A percentile compares a stretch with the other conserved stretches of the same genome.
These are phyloP conservation scores for Archips xylosteana DNA, from an alignment of 2,888 invertebrate genomes.

Conservation along the genomic window DNA sequence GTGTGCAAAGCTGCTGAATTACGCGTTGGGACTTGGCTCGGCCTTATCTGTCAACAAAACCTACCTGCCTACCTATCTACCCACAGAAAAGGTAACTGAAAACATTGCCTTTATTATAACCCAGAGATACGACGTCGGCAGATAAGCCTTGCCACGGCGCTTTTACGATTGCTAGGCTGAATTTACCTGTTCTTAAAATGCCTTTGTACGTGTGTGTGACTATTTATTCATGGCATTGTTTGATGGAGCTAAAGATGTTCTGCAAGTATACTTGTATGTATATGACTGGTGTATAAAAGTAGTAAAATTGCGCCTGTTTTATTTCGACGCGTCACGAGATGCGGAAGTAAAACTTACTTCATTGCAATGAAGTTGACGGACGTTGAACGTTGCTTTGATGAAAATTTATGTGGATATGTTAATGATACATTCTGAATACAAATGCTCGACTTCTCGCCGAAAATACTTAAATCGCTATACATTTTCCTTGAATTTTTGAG, in stretches of 20 bases:
- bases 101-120: constrained; percentile 37
- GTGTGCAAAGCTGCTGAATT: constrained; percentile 34
- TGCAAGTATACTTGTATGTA: neutral
- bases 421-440: too few relatives aligned
- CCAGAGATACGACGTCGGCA: constrained; percentile 30
- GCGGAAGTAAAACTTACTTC: neutral
- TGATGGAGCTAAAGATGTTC: constrained; percentile 1
- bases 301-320: neutral
- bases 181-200: constrained; percentile 33
- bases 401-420: too few relatives aligned
- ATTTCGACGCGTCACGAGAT: neutral
- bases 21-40: constrained; percentile 34
- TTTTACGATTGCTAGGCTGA: constrained; percentile 31
- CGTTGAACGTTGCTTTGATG: neutral
- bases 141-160: constrained; percentile 25
- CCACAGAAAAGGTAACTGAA: constrained; percentile 34
- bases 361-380: neutral
- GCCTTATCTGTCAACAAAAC: constrained; percentile 37
- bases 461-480: too few relatives aligned
- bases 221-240: constrained; percentile 25
- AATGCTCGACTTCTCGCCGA: too few relatives aligned
- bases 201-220: constrained; percentile 11
- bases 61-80: constrained; percentile 27
- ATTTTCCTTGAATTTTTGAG: too few relatives aligned
- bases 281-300: neutral